Evolutionary conservation across 2,797 vertebrate species (phyloP).

Genomic region (Microctenopoma lineatum): DNA sequence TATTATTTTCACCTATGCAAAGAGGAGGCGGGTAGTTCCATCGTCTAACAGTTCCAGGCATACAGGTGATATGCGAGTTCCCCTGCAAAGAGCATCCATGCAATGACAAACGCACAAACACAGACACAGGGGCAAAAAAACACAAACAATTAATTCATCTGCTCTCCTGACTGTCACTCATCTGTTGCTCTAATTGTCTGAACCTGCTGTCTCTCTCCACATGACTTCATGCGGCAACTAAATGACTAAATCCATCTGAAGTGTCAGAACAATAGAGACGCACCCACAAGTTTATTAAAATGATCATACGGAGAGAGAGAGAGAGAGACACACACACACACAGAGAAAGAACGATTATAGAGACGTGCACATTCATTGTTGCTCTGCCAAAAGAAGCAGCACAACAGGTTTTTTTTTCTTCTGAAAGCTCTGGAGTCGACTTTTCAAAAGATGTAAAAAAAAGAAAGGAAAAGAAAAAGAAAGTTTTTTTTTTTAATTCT

Average conservation of each 20-base stretch:
- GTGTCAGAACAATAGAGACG: slow-evolving; percentile 48
- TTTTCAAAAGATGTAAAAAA: background rate
- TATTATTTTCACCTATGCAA: slow-evolving; percentile 90
- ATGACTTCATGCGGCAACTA: slow-evolving; percentile 43
- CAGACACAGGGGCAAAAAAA: slow-evolving; percentile 41
- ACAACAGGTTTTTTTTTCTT: slow-evolving; percentile 6
- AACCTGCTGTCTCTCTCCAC: slow-evolving; percentile 56
- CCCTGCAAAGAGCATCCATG: slow-evolving; percentile 82
- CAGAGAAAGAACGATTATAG: slow-evolving; percentile 1
- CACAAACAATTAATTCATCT: slow-evolving; percentile 50
- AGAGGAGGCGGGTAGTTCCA: slow-evolving; percentile 99
- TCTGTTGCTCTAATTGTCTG: slow-evolving; percentile 50
- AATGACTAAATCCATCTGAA: slow-evolving; percentile 64
- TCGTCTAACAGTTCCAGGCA: slow-evolving; percentile 96
- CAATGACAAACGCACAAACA: slow-evolving; percentile 3
- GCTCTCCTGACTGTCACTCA: slow-evolving; percentile 52
- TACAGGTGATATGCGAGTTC: slow-evolving; percentile 97
- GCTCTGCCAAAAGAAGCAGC: slow-evolving; percentile 5
- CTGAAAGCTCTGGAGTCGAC: background rate
- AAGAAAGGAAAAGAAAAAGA: background rate
- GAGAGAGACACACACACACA: background rate
- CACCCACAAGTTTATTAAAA: slow-evolving; percentile 37
- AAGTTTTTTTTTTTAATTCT: background rate
- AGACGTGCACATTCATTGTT: background rate
- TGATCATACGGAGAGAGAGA: slow-evolving; percentile 32